Conservation (phyloP, 1,140 invertebrate genomes). For the Brachionus calyciflorus region DNA sequence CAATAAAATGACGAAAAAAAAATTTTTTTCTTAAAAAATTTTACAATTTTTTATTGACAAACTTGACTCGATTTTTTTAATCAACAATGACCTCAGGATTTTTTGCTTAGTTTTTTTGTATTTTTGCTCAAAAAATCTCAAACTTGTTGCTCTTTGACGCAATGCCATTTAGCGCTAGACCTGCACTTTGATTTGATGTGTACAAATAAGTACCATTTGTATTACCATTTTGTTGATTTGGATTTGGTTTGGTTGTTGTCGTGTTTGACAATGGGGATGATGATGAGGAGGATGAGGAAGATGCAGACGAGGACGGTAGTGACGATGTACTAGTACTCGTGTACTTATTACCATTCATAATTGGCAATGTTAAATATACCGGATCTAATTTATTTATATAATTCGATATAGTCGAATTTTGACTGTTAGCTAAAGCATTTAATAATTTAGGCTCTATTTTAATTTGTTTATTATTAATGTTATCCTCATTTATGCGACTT, state of each 20-base stretch:
- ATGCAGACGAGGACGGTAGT: constrained; percentile 14
- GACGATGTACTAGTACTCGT: constrained; percentile 7
- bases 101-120: no score
- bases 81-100: no score
- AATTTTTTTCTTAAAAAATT: no score
- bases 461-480: no score
- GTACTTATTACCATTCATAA: neutral
- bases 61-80: no score
- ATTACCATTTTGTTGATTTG: neutral
- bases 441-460: constrained; percentile 17
- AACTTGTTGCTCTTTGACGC: constrained; percentile 21
- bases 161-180: neutral
- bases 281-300: constrained; percentile 1
- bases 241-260: constrained; percentile 6
- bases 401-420: neutral
- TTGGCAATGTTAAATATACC: neutral
- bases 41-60: no score
- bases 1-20: no score
- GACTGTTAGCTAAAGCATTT: neutral
- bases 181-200: neutral
- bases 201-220: neutral
- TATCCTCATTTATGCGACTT: no score
- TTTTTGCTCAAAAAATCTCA: constrained; percentile 21
- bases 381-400: neutral
- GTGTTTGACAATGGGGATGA: constrained; percentile 22